Evolutionary conservation across 2,888 invertebrate genomes (phyloP).

Genomic region (Meliscaeva auricollis): DNA sequence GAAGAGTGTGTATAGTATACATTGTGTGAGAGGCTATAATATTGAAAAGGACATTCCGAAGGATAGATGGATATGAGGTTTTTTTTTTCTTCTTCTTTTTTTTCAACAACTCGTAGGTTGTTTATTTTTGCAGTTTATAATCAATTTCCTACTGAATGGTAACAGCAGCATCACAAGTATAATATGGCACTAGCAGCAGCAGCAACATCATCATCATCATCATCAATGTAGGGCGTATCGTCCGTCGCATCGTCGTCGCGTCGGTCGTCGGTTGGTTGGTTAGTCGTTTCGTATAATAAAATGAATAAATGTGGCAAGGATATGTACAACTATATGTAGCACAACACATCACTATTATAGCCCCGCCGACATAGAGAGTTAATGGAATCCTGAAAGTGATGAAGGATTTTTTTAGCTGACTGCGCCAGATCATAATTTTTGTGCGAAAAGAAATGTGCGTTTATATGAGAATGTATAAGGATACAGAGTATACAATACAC

Average conservation of each 20-base stretch:
- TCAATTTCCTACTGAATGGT: constrained; percentile 58
- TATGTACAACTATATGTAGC: neutral
- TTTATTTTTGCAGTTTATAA: constrained; percentile 60
- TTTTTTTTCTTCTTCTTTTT: constrained; percentile 25
- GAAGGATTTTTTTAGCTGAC: constrained; percentile 70
- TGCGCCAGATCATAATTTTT: constrained; percentile 65
- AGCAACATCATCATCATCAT: constrained; percentile 22
- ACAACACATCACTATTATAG: neutral
- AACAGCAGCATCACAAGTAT: neutral
- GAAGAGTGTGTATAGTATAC: neutral
- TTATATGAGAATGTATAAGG: neutral
- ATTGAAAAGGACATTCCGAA: constrained; percentile 72
- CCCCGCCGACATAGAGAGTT: constrained; percentile 42
- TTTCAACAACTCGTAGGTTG: constrained; percentile 41
- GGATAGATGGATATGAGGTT: constrained; percentile 54
- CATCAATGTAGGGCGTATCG: constrained; percentile 57
- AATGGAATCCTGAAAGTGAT: constrained; percentile 75
- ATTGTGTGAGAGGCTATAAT: constrained; percentile 6
- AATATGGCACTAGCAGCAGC: neutral
- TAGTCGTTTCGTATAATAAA: constrained; percentile 28
- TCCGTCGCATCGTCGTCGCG: too few relatives aligned
- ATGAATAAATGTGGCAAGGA: constrained; percentile 63
- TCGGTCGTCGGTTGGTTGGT: neutral
- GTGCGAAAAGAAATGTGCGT: constrained; percentile 54
- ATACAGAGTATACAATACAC: neutral